Evolutionary conservation across 2,888 invertebrate species (phyloP).

Genomic region (Chymomyza caudatula): DNA sequence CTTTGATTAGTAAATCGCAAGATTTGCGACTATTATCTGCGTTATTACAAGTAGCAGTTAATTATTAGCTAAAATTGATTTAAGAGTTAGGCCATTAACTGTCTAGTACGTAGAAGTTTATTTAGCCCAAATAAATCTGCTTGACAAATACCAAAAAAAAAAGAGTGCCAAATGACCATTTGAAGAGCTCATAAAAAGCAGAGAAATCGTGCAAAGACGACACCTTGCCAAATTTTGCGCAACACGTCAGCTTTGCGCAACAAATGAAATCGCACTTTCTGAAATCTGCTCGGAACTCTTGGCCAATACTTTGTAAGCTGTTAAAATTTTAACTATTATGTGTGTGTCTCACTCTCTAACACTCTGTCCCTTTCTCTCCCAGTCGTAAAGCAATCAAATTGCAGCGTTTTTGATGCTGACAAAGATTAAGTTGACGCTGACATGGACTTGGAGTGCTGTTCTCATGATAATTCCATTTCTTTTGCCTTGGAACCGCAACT

Average conservation of each 20-base stretch:
- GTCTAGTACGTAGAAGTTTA: too few relatives aligned
- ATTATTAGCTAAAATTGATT: background rate
- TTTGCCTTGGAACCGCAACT: slow-evolving; percentile 40
- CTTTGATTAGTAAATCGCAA: background rate
- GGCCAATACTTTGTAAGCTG: slow-evolving; percentile 17
- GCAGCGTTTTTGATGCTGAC: slow-evolving; percentile 50
- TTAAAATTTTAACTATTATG: background rate
- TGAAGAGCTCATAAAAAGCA: slow-evolving; percentile 1
- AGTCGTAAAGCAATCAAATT: slow-evolving; percentile 13
- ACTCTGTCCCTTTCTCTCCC: too few relatives aligned
- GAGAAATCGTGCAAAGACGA: slow-evolving; percentile 46
- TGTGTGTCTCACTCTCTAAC: slow-evolving; percentile 28
- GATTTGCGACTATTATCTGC: background rate
- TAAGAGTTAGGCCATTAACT: background rate
- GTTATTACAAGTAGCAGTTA: background rate
- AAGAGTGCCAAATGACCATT: slow-evolving; percentile 4
- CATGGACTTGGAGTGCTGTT: slow-evolving; percentile 46
- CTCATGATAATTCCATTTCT: slow-evolving; percentile 73
- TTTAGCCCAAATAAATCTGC: background rate
- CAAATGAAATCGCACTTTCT: slow-evolving; percentile 22
- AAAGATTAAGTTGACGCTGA: slow-evolving; percentile 55
- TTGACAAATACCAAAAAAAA: slow-evolving; percentile 9
- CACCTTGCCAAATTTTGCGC: slow-evolving; percentile 65
- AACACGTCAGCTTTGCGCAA: background rate
- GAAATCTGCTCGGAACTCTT: slow-evolving; percentile 21